Base-by-base conservation (phyloP, 2,888 invertebrate species). In the Drosophila fungiperda region DNA sequence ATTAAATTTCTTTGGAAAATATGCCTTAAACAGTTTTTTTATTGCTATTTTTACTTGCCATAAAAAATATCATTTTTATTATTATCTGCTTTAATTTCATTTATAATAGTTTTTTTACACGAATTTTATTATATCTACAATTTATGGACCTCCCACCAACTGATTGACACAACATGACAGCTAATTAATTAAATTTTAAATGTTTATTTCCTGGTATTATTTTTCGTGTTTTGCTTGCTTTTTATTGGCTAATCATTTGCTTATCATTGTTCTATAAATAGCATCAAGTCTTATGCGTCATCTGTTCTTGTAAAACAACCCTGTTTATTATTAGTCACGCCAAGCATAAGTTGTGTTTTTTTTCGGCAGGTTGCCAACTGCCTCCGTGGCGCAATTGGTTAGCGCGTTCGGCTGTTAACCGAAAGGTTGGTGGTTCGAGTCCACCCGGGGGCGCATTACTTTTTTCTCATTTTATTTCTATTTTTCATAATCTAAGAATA, bases 331-430 rank as follows among this genome's bases (percentile, higher is more conserved):
- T 33, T 11, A 8, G 32, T 38, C 33, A 29, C 7, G 23, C 7
- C 40, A 40, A n/a, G 32, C 12, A 58, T 0, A 49, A 5, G 36
- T 38, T 57, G 26, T 2, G 58, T 58, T 63, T 52, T 65, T 52
- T 48, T 68, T 36, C 63, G 55, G 17, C 50, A 23, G 49, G 23
- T 20, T 55, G 15, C 23, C 68, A 72, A 8, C 17, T 4, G 93
- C 93, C 93, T 93, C 92, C 96, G 97, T 97, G 97, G 97, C 97
- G 97, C 97, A 97, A 97, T 97, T 92, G 97, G 97, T 95, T 97
- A 97, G 97, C 97, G 97, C 97, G 97, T 97, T 97, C 97, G 97
- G 97, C 97, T 97, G 97, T 97, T 97, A 97, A 97, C 97, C 97
- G 97, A 97, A 97, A 97, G 97, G 97, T 97, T 97, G 97, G 97